Conservation (phyloP, 2,113 vertebrate species). For the Scartelaos histophorus region DNA sequence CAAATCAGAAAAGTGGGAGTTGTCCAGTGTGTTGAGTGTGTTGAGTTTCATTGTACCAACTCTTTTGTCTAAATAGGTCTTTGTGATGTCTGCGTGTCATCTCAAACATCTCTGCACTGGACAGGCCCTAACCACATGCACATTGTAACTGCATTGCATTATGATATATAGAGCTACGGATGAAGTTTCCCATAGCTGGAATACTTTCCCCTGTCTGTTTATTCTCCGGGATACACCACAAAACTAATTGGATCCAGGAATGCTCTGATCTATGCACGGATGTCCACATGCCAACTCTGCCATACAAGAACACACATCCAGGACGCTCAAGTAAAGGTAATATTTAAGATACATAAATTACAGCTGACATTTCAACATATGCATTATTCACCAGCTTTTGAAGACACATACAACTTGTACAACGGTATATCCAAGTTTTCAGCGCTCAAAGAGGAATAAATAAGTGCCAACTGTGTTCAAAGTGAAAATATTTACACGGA, state of each 20-base stretch:
- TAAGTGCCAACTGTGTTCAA: slow-evolving; percentile 12
- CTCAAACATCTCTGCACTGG: not conserved
- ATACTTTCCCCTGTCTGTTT: slow-evolving; percentile 12
- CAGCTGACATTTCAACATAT: slow-evolving; percentile 3
- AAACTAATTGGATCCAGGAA: slow-evolving; percentile 25
- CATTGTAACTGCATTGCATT: slow-evolving; percentile 6
- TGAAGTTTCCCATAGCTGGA: slow-evolving; percentile 15
- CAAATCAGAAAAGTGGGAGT: not conserved
- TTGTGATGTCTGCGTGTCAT: not conserved
- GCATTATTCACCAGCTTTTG: slow-evolving; percentile 3
- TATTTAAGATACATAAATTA: slow-evolving; percentile 5
- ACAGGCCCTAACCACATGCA: slow-evolving; percentile 29
- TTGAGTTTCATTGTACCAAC: not conserved
- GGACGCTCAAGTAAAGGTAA: not conserved
- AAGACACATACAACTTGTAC: not conserved
- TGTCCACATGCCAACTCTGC: not conserved
- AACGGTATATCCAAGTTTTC: not conserved
- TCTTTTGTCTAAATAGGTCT: not conserved
- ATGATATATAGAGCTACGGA: not conserved
- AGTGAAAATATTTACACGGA: slow-evolving; percentile 23
- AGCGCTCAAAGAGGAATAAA: slow-evolving; percentile 8
- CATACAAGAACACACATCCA: not conserved
- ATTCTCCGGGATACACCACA: slow-evolving; percentile 4
- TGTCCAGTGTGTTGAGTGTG: not conserved
- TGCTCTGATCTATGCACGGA: not conserved